These are phyloP conservation scores for Cassiopea andromeda DNA, from an alignment of 30 jellyfish, hydroid and myxozoan species.

Conservation along the genomic window DNA sequence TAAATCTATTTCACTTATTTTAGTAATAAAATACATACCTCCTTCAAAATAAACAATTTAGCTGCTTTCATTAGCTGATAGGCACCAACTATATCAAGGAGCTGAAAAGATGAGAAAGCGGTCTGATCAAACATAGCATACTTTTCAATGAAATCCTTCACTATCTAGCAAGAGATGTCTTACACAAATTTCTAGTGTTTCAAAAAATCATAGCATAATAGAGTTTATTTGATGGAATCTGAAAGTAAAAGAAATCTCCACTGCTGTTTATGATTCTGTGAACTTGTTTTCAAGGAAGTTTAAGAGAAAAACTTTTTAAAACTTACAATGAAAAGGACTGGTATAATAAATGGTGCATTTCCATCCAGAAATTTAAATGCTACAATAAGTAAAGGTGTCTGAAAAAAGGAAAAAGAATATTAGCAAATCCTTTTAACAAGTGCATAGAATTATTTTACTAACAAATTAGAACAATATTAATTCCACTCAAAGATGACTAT, in stretches of 20 bases:
- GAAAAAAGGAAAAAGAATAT: not conserved
- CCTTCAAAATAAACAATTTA: constrained; percentile 5
- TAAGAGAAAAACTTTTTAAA: too few species aligned
- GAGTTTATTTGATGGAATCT: too few species aligned
- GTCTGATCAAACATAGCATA: too few species aligned
- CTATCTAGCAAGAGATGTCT: too few species aligned
- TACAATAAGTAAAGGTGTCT: constrained; percentile 79
- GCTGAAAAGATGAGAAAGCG: constrained; percentile 3
- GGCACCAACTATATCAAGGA: constrained; percentile 53
- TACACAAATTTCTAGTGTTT: too few species aligned
- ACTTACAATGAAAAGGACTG: constrained; percentile 46
- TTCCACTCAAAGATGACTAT: not conserved
- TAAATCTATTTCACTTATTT: too few species aligned
- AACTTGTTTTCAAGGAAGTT: too few species aligned
- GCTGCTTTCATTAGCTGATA: constrained; percentile 46
- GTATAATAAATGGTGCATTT: not conserved
- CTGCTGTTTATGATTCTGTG: too few species aligned
- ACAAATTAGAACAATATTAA: not conserved
- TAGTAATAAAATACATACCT: constrained; percentile 3
- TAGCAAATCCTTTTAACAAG: not conserved
- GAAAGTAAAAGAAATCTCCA: too few species aligned
- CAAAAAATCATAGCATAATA: too few species aligned
- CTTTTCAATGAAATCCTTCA: too few species aligned
- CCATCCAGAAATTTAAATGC: constrained; percentile 30
- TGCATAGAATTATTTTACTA: too few species aligned